These are phyloP conservation scores for Gobionotothen gibberifrons DNA, from an alignment of 2,797 vertebrate genomes.

Conservation along the genomic window DNA sequence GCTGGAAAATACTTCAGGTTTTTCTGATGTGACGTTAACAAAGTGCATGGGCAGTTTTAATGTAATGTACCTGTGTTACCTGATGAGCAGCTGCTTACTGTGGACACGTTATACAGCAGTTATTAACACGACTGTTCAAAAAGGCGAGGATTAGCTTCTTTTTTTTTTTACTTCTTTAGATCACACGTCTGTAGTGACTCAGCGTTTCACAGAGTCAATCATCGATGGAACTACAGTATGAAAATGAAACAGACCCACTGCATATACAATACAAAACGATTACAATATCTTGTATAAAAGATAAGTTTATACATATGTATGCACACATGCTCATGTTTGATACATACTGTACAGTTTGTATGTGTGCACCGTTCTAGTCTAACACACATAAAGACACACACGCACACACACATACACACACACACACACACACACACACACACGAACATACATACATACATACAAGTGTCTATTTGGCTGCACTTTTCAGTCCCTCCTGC, in stretches of 20 bases:
- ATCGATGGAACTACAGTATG: conserved; percentile 39
- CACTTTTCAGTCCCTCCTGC: conserved; percentile 68
- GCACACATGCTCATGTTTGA: conserved; percentile 83
- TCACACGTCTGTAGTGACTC: conserved; percentile 44
- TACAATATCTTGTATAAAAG: conserved; percentile 87
- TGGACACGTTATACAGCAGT: conserved; percentile 74
- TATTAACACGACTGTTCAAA: conserved; percentile 63
- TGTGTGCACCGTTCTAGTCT: conserved; percentile 81
- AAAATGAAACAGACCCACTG: conserved; percentile 78
- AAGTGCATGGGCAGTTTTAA: conserved; percentile 73
- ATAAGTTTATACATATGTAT: conserved; percentile 86
- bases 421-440: not conserved
- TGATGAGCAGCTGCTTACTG: conserved; percentile 61
- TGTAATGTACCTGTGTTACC: conserved; percentile 57
- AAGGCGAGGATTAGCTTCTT: conserved; percentile 53
- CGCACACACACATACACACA: conserved; percentile 8
- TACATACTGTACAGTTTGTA: conserved; percentile 83
- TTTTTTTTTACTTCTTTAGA: conserved; percentile 54
- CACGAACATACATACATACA: not conserved
- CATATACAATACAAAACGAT: conserved; percentile 85
- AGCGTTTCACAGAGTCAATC: conserved; percentile 47
- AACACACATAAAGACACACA: conserved; percentile 74
- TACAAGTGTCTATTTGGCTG: conserved; percentile 76
- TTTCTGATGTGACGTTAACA: conserved; percentile 57
- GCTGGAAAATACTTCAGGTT: conserved; percentile 54